Conservation (phyloP, 2,888 invertebrate genomes). For the Taenaris catops region DNA sequence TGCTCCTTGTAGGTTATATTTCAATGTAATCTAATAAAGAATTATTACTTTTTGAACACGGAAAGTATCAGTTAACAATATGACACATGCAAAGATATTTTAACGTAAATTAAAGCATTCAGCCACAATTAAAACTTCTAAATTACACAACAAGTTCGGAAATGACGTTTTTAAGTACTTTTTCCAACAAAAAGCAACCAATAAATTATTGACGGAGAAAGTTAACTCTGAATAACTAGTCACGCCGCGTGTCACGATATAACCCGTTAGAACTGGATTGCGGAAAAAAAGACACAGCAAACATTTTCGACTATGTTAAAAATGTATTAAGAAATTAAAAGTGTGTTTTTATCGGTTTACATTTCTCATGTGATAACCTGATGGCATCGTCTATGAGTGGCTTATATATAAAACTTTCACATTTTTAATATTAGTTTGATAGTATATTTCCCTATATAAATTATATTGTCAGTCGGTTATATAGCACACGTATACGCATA, state of each 20-base stretch:
- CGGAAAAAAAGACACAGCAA: constrained; percentile 52
- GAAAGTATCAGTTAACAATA: constrained; percentile 2
- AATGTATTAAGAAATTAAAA: no score
- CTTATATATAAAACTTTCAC: no score
- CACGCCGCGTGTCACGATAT: constrained; percentile 73
- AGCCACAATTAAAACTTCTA: neutral
- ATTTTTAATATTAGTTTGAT: no score
- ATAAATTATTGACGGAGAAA: constrained; percentile 16
- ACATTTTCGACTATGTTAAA: no score
- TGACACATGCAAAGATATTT: neutral
- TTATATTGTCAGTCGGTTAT: no score
- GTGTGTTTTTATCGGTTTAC: no score
- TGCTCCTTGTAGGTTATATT: neutral
- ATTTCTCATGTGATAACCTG: no score
- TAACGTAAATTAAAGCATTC: neutral
- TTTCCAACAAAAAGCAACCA: neutral
- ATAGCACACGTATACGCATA: no score
- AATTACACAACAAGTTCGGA: neutral
- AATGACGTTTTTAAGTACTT: neutral
- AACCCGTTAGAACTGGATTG: constrained; percentile 77
- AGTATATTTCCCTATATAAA: no score
- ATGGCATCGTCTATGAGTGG: no score
- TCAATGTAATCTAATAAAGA: neutral
- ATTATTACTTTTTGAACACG: neutral
- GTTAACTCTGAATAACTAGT: constrained; percentile 32